Conservation (phyloP, 2,797 vertebrate species). For the Chaetophractus vellerosus region DNA sequence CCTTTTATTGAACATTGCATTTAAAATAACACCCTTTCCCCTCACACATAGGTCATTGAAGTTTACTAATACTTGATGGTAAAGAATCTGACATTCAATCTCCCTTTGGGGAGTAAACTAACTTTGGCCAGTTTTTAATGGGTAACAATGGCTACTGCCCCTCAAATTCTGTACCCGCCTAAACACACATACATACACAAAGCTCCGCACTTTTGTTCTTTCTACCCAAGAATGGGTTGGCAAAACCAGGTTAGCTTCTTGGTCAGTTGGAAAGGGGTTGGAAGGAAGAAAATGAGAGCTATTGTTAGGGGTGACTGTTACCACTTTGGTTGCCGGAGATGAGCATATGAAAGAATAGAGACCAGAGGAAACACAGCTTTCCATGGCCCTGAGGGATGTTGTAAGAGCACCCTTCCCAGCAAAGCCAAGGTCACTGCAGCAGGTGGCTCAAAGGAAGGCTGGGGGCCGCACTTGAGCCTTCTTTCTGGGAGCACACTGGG, state of each 20-base stretch:
- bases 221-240: neutral
- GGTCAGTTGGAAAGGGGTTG: neutral
- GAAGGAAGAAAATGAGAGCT: neutral
- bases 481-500: neutral
- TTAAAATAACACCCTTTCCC: neutral
- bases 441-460: neutral
- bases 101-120: neutral
- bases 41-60: neutral
- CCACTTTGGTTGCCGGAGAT: neutral
- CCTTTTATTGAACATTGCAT: neutral
- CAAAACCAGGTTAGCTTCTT: neutral
- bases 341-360: neutral
- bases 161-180: neutral
- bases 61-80: neutral
- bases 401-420: neutral
- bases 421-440: neutral
- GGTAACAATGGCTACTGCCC: neutral
- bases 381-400: neutral
- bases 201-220: neutral
- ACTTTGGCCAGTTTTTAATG: slow-evolving; percentile 2
- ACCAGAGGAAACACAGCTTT: neutral
- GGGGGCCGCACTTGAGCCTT: neutral
- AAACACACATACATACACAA: neutral
- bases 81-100: neutral
- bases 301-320: neutral